Conservation (phyloP, 1,140 invertebrate genomes). For the Rhysida immarginata region DNA sequence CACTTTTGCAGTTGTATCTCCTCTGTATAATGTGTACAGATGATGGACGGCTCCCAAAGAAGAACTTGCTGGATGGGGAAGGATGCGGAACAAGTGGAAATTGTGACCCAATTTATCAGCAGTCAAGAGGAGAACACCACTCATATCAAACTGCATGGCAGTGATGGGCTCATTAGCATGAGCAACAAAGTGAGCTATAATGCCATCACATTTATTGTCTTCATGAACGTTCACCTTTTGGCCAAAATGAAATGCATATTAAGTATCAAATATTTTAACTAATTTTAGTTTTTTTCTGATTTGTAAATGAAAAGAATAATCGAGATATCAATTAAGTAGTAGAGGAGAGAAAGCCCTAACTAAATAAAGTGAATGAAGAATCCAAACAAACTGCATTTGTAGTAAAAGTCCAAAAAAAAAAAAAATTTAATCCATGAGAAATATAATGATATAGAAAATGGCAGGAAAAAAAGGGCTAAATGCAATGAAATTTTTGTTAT, state of each 20-base stretch:
- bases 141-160: conserved; percentile 78
- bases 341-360: not conserved
- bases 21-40: conserved; percentile 81
- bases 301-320: not conserved
- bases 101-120: conserved; percentile 87
- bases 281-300: too few species aligned
- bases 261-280: not conserved
- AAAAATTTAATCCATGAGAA: too few species aligned
- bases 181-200: conserved; percentile 87
- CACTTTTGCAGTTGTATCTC: conserved; percentile 43
- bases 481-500: too few species aligned
- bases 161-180: conserved; percentile 76
- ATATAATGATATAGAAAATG: too few species aligned
- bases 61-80: conserved; percentile 78
- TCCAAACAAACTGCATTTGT: too few species aligned
- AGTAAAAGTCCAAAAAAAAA: too few species aligned
- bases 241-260: not conserved
- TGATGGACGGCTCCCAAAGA: conserved; percentile 84
- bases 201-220: conserved; percentile 42
- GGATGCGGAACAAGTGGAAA: conserved; percentile 88
- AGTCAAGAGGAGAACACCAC: conserved; percentile 77
- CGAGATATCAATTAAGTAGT: not conserved
- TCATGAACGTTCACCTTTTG: conserved; percentile 23
- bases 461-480: too few species aligned
- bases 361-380: too few species aligned